phyloP scores from a whole-genome alignment of 2,113 vertebrate genomes.

The Spea multiplicata region DNA sequence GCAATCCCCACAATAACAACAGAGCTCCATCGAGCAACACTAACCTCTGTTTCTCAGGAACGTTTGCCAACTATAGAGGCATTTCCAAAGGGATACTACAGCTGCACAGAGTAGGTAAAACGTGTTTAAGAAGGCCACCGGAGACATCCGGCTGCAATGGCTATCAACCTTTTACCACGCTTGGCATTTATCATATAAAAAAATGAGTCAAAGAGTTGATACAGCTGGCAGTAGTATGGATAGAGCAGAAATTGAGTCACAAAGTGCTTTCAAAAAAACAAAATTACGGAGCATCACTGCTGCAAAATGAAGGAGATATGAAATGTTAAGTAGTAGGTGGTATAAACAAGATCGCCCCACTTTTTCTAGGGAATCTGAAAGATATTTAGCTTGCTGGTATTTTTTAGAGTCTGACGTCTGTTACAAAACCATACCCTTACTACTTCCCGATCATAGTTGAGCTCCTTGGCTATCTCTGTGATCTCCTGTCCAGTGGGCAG shows the following conservation, averaged over 20 bases:
- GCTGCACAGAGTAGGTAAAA: slow-evolving; percentile 7
- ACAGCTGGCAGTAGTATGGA: slow-evolving; percentile 1
- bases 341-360: neutral
- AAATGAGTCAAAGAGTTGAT: neutral
- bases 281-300: slow-evolving; percentile 1
- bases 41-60: neutral
- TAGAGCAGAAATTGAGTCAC: slow-evolving; percentile 40
- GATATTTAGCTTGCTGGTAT: slow-evolving; percentile 94
- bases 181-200: slow-evolving; percentile 25
- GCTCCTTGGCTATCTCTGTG: slow-evolving; percentile 92
- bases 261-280: slow-evolving; percentile 57
- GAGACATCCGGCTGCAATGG: slow-evolving; percentile 21
- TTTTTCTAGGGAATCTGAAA: slow-evolving; percentile 81
- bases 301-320: neutral
- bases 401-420: slow-evolving; percentile 93
- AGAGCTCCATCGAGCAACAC: neutral
- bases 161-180: slow-evolving; percentile 16
- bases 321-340: neutral
- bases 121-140: slow-evolving; percentile 6
- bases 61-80: slow-evolving; percentile 17
- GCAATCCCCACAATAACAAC: neutral
- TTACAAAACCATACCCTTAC: slow-evolving; percentile 98
- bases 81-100: slow-evolving; percentile 5
- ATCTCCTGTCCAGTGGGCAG: slow-evolving; percentile 94
- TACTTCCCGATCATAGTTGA: slow-evolving; percentile 94